Conservation (phyloP, 2,797 vertebrate genomes). For the Ctenosaura bakeri region DNA sequence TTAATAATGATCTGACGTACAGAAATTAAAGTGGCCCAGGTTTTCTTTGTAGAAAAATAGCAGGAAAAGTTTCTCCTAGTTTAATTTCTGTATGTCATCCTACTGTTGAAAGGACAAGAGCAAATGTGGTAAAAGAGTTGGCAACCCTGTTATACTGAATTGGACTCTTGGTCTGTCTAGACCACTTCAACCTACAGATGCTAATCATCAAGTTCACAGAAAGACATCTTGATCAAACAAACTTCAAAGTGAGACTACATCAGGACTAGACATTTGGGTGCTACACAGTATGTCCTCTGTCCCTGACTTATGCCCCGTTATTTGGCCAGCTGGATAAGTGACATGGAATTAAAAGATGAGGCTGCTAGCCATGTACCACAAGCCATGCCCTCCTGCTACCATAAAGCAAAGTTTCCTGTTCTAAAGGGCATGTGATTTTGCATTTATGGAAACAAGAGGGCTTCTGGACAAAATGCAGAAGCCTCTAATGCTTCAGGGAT, state of each 20-base stretch:
- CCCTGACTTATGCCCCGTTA: background rate
- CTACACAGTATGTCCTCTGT: background rate
- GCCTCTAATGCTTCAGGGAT: slow-evolving; percentile 30
- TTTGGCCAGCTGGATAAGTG: background rate
- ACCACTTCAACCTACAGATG: background rate
- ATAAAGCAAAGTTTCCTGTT: background rate
- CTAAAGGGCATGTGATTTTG: too few species aligned
- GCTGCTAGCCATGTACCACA: background rate
- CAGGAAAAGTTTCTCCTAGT: background rate
- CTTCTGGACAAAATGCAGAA: slow-evolving; percentile 24
- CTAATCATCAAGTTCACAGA: background rate
- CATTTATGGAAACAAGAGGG: slow-evolving; percentile 4
- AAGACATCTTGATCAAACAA: background rate
- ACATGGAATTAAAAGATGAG: background rate
- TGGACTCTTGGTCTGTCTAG: background rate
- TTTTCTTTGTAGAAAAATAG: background rate
- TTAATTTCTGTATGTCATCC: background rate
- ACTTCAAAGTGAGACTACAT: background rate
- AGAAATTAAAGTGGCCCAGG: background rate
- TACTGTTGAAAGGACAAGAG: background rate
- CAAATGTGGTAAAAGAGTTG: background rate
- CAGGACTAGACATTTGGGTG: background rate
- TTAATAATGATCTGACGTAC: background rate
- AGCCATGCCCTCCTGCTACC: background rate
- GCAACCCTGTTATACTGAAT: background rate